Conservation (phyloP, 2,113 vertebrate genomes). For the Semicossyphus pulcher region DNA sequence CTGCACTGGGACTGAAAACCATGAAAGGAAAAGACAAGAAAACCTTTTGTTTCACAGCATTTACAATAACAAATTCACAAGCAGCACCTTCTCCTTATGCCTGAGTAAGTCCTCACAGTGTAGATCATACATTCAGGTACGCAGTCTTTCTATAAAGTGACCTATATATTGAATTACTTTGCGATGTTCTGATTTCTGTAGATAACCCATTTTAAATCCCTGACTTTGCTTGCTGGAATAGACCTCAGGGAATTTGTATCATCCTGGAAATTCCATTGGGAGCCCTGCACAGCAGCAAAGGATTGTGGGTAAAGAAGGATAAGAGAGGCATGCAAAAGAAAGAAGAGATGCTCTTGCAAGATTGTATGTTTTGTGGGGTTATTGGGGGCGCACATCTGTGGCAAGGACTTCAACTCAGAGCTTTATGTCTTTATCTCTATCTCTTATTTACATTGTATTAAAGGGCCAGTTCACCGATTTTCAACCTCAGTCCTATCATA, state of each 20-base stretch:
- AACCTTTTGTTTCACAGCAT: neutral
- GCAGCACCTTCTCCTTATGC: neutral
- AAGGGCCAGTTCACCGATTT: no score
- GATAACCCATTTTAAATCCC: constrained; percentile 41
- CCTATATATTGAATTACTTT: constrained; percentile 24
- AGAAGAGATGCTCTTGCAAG: neutral
- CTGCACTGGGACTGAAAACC: neutral
- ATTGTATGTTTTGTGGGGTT: neutral
- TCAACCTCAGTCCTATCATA: no score
- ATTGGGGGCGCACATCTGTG: neutral
- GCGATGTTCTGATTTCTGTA: constrained; percentile 22
- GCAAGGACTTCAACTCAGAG: neutral
- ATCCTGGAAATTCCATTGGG: constrained; percentile 27
- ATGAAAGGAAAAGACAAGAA: neutral
- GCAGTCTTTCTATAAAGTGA: constrained; percentile 9
- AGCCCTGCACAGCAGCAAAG: neutral
- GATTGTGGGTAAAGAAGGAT: neutral
- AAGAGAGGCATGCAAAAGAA: neutral
- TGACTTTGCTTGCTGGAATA: constrained; percentile 15
- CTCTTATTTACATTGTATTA: no score
- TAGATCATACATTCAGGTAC: neutral
- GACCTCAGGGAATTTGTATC: constrained; percentile 31
- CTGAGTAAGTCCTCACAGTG: neutral
- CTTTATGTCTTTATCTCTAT: neutral
- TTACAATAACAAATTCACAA: neutral